Percentiles rank a stretch among this genome's conserved stretches.
Evolutionary conservation across 2,888 invertebrate genomes (phyloP).

Genomic region (Metellina segmentata): DNA sequence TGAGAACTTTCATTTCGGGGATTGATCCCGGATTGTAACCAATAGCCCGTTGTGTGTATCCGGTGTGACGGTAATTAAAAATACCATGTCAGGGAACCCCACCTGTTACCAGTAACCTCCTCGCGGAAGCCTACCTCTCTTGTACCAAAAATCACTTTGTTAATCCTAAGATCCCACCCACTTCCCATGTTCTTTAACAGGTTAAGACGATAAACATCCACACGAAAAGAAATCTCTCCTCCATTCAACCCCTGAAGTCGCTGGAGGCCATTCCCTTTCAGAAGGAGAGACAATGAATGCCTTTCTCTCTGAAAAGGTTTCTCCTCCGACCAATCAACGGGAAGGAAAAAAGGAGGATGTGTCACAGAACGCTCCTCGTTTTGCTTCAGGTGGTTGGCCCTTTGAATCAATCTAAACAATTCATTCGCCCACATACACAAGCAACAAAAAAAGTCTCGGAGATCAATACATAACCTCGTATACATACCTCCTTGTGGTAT

Average conservation of each 20-base stretch:
- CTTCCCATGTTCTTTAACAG: too few relatives aligned
- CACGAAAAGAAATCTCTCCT: too few relatives aligned
- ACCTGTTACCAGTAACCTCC: too few relatives aligned
- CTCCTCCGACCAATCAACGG: not conserved
- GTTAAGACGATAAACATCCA: too few relatives aligned
- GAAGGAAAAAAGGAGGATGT: not conserved
- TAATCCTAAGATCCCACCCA: too few relatives aligned
- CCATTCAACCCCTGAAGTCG: not conserved
- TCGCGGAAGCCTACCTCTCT: too few relatives aligned
- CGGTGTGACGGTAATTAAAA: too few relatives aligned
- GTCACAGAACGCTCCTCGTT: not conserved
- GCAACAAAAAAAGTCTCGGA: not conserved
- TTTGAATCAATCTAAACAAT: not conserved
- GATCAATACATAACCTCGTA: not conserved
- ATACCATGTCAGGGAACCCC: too few relatives aligned
- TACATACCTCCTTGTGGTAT: not conserved
- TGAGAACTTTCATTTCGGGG: too few relatives aligned
- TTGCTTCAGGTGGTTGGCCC: not conserved
- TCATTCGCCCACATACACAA: not conserved
- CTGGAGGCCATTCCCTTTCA: not conserved
- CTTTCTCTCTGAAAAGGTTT: not conserved
- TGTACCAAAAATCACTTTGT: too few relatives aligned
- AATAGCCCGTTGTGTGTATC: too few relatives aligned
- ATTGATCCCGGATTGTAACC: too few relatives aligned
- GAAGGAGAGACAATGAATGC: not conserved